These are phyloP conservation scores for Bradysia coprophila DNA, from an alignment of 1,140 invertebrate genomes.

Conservation along the genomic window DNA sequence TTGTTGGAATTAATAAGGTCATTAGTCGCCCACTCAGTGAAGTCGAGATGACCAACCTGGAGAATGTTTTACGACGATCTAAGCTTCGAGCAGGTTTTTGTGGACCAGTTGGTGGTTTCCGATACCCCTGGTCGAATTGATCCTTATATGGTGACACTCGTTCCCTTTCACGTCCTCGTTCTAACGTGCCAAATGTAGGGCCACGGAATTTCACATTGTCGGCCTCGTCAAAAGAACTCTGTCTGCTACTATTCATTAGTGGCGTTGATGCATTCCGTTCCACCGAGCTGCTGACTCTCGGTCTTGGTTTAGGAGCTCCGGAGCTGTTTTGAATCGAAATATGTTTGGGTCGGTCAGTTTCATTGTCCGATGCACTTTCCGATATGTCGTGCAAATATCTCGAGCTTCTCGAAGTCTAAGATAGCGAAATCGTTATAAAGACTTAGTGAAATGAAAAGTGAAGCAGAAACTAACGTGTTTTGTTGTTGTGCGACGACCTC, in stretches of 20 bases:
- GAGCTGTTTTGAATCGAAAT: not conserved
- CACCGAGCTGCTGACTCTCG: not conserved
- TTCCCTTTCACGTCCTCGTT: constrained; percentile 6
- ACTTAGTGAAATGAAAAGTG: too few relatives aligned
- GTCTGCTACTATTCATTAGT: not conserved
- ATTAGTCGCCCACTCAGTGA: too few relatives aligned
- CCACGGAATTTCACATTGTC: too few relatives aligned
- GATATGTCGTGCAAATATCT: constrained; percentile 16
- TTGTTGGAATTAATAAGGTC: too few relatives aligned
- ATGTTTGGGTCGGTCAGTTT: constrained; percentile 12
- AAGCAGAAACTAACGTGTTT: too few relatives aligned
- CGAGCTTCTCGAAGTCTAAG: too few relatives aligned
- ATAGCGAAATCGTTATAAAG: too few relatives aligned
- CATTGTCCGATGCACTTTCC: constrained; percentile 21
- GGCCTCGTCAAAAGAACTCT: too few relatives aligned
- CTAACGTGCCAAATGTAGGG: too few relatives aligned
- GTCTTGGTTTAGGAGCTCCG: not conserved
- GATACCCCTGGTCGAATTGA: not conserved
- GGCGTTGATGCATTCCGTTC: not conserved
- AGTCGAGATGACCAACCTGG: too few relatives aligned
- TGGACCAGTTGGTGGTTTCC: constrained; percentile 8
- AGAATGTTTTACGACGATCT: constrained; percentile 10
- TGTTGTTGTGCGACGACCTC: too few relatives aligned
- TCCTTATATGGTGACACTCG: constrained; percentile 3
- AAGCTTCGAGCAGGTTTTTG: constrained; percentile 20